These are phyloP conservation scores for Pangasius mekongensis DNA, from an alignment of 2,797 vertebrate genomes.

Conservation along the genomic window DNA sequence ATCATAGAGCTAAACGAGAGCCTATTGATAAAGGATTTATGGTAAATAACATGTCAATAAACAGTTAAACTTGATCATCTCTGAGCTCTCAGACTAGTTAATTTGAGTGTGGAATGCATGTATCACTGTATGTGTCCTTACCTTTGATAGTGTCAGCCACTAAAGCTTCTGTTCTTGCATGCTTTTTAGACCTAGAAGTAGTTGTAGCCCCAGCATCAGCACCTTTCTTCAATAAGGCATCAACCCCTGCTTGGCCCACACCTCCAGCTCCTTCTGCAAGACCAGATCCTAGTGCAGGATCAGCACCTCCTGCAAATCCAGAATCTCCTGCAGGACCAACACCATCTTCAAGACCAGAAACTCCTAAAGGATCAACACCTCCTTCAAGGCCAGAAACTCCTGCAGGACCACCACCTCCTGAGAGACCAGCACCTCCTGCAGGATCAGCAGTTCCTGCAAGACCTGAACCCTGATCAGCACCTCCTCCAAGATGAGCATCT, in stretches of 20 bases:
- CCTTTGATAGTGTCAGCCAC: slow-evolving; percentile 68
- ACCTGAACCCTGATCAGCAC: neutral
- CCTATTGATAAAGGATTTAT: neutral
- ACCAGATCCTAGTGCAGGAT: neutral
- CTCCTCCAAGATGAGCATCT: neutral
- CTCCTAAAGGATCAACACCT: neutral
- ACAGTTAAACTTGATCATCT: neutral
- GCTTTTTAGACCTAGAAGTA: slow-evolving; percentile 56
- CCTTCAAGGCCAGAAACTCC: neutral
- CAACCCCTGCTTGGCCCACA: neutral
- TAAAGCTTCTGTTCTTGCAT: slow-evolving; percentile 60
- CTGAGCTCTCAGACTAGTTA: neutral
- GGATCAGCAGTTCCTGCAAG: slow-evolving; percentile 2
- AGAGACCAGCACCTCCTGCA: slow-evolving; percentile 9
- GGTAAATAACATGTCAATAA: neutral
- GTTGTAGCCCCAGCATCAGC: slow-evolving; percentile 7
- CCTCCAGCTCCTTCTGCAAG: slow-evolving; percentile 6
- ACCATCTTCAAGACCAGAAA: neutral
- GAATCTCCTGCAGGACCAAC: neutral
- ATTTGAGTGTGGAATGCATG: neutral
- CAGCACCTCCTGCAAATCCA: neutral
- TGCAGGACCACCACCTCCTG: neutral
- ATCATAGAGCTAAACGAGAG: neutral
- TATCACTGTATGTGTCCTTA: slow-evolving; percentile 57
- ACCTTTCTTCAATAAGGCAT: neutral